Conservation (phyloP, 2,113 vertebrate genomes). For the Phodopus roborovskii region DNA sequence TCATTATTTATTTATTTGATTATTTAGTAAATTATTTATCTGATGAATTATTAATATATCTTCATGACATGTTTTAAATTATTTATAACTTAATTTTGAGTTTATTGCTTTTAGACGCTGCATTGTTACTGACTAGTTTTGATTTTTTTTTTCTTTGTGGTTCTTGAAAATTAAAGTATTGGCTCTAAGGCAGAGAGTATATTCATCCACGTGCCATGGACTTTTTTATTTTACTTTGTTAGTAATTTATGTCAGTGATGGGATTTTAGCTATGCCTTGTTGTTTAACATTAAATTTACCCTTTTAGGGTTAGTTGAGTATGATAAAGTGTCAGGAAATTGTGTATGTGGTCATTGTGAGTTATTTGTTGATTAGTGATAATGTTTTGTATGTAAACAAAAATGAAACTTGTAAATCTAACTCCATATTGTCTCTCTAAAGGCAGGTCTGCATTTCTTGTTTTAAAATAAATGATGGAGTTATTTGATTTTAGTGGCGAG, state of each 20-base stretch:
- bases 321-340: conserved; percentile 49
- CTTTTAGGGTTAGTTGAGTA: conserved; percentile 6
- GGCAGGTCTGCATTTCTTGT: conserved; percentile 46
- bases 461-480: conserved; percentile 46
- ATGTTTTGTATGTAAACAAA: conserved; percentile 18
- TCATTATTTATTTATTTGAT: conserved; percentile 99
- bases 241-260: conserved; percentile 82
- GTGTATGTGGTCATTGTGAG: conserved; percentile 32
- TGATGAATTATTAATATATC: conserved; percentile 99
- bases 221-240: conserved; percentile 67
- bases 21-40: conserved; percentile 99
- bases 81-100: conserved; percentile 99
- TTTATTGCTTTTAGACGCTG: conserved; percentile 99
- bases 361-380: conserved; percentile 51
- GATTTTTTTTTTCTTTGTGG: conserved; percentile 90
- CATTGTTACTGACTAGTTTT: conserved; percentile 96
- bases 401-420: conserved; percentile 32
- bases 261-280: conserved; percentile 79
- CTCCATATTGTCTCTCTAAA: conserved; percentile 50
- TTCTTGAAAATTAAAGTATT: conserved; percentile 96
- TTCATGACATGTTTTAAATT: conserved; percentile 98
- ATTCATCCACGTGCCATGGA: conserved; percentile 83
- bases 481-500: conserved; percentile 47
- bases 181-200: conserved; percentile 89
- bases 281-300: conserved; percentile 75